phyloP scores from a whole-genome alignment of 2,888 invertebrate genomes.

The Tinea trinotella region DNA sequence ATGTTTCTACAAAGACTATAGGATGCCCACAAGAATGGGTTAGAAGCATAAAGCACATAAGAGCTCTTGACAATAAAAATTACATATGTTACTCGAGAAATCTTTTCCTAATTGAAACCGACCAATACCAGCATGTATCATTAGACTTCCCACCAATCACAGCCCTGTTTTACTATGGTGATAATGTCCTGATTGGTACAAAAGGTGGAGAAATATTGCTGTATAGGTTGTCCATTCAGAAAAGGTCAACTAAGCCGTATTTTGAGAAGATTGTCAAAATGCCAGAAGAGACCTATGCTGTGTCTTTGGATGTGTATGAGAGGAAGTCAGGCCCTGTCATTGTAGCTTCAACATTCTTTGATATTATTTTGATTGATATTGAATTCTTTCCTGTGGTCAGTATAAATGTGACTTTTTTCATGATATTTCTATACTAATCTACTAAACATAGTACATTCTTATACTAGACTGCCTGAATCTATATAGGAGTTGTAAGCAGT shows the following conservation, averaged over 20 bases:
- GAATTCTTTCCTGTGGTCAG: slow-evolving; percentile 52
- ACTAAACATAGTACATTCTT: too few relatives aligned
- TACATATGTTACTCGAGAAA: slow-evolving; percentile 53
- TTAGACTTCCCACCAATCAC: slow-evolving; percentile 52
- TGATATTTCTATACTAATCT: too few relatives aligned
- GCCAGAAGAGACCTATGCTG: slow-evolving; percentile 47
- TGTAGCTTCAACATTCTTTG: slow-evolving; percentile 45
- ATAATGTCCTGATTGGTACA: slow-evolving; percentile 47
- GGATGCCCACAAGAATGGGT: slow-evolving; percentile 48
- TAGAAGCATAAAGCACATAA: slow-evolving; percentile 43
- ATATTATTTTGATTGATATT: slow-evolving; percentile 42
- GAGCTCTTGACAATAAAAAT: slow-evolving; percentile 43
- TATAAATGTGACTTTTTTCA: too few relatives aligned
- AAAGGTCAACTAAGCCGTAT: slow-evolving; percentile 34
- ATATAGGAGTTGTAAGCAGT: too few relatives aligned
- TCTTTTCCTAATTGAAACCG: slow-evolving; percentile 51
- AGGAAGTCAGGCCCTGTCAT: slow-evolving; percentile 47
- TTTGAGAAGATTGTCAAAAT: slow-evolving; percentile 42
- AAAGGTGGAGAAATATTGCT: slow-evolving; percentile 42
- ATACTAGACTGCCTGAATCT: too few relatives aligned
- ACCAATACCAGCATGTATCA: slow-evolving; percentile 35
- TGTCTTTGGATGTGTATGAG: slow-evolving; percentile 51
- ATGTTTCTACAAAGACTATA: slow-evolving; percentile 31
- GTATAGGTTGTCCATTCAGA: slow-evolving; percentile 47
- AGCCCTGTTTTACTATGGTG: slow-evolving; percentile 52